Base-by-base conservation (phyloP, 2,797 vertebrate species). In the Takifugu ocellatus region DNA sequence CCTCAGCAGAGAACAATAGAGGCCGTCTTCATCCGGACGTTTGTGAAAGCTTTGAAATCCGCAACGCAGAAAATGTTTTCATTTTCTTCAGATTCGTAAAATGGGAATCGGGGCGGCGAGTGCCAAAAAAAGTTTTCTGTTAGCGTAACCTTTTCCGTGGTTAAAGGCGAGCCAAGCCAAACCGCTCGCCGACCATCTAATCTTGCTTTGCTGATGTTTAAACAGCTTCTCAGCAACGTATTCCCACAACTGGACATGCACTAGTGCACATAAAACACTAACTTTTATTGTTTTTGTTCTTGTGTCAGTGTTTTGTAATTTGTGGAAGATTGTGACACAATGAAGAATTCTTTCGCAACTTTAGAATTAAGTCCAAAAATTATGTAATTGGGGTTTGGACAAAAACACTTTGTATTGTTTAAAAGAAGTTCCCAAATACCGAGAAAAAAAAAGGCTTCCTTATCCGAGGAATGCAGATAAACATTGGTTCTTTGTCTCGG, bases 121-220 rank as follows among this genome's bases (percentile, higher is more conserved):
- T 51, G 59, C 52, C 56, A 69, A 60, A 55, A 21, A 31, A 10
- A 39, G 36, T 7, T 56, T 70, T 62, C 64, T 50, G 60, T 25
- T n/a, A 56, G 39, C 53, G 63, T 64, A 51, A 56, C 31, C 17
- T 57, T 57, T 72, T 72, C 54, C 39, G 17, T 59, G 61, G 60
- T 66, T 63, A 43, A 71, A 67, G 43, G 69, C 36, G 50, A 51
- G 54, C 54, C 63, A 74, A 63, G 54, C 33, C 46, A 54, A 56
- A 56, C 36, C 3, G 12, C 36, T 39, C 3, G 10, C 26, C 54
- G 60, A 59, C 58, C 21, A 43, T 9, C 21, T 49, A 12, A 63
- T 66, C 6, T 48, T 74, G 62, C 54, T 59, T 55, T 47, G 54
- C 55, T 71, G 44, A 63, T 42, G 61, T 68, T 61, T 24, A 68